These are phyloP conservation scores for Cordylochernes scorpioides DNA, from an alignment of 2,888 invertebrate genomes.

Conservation along the genomic window DNA sequence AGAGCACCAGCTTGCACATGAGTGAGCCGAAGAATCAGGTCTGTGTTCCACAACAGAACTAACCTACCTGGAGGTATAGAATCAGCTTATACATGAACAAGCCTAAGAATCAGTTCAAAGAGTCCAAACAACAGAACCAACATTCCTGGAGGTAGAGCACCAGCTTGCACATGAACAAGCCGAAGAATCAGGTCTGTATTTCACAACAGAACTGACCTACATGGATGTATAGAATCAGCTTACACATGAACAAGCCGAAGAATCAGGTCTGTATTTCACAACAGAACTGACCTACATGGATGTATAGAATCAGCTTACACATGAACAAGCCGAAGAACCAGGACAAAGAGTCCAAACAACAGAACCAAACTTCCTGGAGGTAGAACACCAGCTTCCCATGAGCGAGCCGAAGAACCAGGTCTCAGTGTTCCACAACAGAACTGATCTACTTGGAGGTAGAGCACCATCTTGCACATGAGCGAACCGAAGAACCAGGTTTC, in stretches of 20 bases:
- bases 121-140: too few relatives aligned
- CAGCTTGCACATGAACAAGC: slow-evolving; percentile 53
- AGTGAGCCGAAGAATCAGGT: slow-evolving; percentile 70
- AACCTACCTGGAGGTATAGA: slow-evolving; percentile 70
- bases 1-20: slow-evolving; percentile 61
- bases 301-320: slow-evolving; percentile 63
- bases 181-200: slow-evolving; percentile 85
- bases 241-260: slow-evolving; percentile 56
- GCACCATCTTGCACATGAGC: slow-evolving; percentile 53
- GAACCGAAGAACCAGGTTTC: too few relatives aligned
- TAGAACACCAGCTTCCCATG: too few relatives aligned
- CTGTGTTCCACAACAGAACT: too few relatives aligned
- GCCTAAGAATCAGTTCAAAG: slow-evolving; percentile 81
- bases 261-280: slow-evolving; percentile 94
- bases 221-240: slow-evolving; percentile 64
- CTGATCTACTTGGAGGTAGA: too few relatives aligned
- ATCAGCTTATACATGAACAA: slow-evolving; percentile 56
- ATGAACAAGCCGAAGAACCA: slow-evolving; percentile 65
- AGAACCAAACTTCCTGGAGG: too few relatives aligned
- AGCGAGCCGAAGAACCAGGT: too few relatives aligned
- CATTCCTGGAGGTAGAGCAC: slow-evolving; percentile 74
- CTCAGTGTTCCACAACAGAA: too few relatives aligned
- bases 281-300: too few relatives aligned
- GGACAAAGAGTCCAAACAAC: too few relatives aligned
- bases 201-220: too few relatives aligned